Evolutionary conservation across 2,113 vertebrate genomes (phyloP).

Genomic region (Aramus guarauna): DNA sequence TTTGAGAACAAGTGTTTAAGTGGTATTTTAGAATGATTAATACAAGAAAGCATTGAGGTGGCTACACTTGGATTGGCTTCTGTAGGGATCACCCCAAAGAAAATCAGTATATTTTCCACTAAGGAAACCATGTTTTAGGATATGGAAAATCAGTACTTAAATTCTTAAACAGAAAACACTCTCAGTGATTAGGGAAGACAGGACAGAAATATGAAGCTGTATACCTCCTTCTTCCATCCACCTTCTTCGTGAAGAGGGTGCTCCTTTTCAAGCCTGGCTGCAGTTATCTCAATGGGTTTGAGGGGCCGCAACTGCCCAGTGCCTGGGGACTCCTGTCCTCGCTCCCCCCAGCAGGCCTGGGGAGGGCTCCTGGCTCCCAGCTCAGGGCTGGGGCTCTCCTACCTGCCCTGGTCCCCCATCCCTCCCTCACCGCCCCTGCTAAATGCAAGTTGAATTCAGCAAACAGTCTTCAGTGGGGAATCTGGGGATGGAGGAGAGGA

Average conservation of each 20-base stretch:
- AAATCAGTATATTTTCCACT: neutral
- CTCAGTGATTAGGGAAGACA: neutral
- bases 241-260: neutral
- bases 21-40: neutral
- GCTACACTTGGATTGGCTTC: neutral
- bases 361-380: neutral
- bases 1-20: neutral
- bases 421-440: neutral
- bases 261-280: neutral
- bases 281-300: neutral
- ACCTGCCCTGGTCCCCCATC: fast-evolving
- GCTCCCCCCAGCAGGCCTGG: fast-evolving
- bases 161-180: neutral
- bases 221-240: neutral
- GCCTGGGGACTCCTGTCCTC: neutral
- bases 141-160: neutral
- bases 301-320: neutral
- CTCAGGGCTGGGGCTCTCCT: neutral
- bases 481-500: neutral
- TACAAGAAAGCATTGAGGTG: fast-evolving
- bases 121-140: neutral
- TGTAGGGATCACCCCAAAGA: neutral
- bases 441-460: neutral
- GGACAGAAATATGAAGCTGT: neutral
- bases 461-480: neutral